Conservation (phyloP, 1,140 invertebrate genomes). For the Acromyrmex echinatior region DNA sequence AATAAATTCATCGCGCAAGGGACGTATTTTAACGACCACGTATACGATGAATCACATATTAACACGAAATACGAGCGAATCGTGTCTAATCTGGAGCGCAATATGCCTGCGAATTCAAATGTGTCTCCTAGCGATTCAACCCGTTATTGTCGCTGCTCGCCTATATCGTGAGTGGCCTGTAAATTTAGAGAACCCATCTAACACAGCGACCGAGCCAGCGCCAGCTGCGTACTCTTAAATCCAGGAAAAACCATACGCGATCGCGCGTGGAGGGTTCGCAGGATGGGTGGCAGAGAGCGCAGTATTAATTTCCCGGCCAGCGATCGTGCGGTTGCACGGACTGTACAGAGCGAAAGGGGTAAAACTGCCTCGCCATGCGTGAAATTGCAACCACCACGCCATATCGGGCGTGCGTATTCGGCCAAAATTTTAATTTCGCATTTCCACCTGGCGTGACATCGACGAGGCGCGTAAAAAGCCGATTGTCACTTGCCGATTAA, state of each 20-base stretch:
- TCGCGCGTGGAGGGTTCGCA: not conserved
- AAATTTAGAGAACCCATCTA: slow-evolving; percentile 46
- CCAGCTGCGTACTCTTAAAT: slow-evolving; percentile 45
- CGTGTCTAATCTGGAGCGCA: slow-evolving; percentile 39
- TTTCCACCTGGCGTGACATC: slow-evolving; percentile 59
- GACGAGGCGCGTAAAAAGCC: slow-evolving; percentile 59
- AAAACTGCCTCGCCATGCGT: slow-evolving; percentile 58
- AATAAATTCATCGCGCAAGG: slow-evolving; percentile 20
- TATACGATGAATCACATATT: slow-evolving; percentile 1
- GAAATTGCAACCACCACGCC: slow-evolving; percentile 69
- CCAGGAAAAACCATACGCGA: slow-evolving; percentile 13
- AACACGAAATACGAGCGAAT: slow-evolving; percentile 40
- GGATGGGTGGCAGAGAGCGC: not conserved
- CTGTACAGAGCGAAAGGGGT: slow-evolving; percentile 15
- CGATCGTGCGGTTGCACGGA: slow-evolving; percentile 42
- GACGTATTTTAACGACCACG: slow-evolving; percentile 6
- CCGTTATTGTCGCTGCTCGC: slow-evolving; percentile 38
- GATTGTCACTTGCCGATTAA: slow-evolving; percentile 57
- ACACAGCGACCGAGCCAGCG: slow-evolving; percentile 31
- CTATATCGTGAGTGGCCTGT: slow-evolving; percentile 27
- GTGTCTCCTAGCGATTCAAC: slow-evolving; percentile 7
- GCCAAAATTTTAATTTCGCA: slow-evolving; percentile 71
- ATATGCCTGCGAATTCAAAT: slow-evolving; percentile 34
- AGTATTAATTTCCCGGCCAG: slow-evolving; percentile 69
- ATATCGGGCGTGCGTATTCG: slow-evolving; percentile 60